Conservation (phyloP, 2,113 vertebrate species). For the Lampris megalopsis region DNA sequence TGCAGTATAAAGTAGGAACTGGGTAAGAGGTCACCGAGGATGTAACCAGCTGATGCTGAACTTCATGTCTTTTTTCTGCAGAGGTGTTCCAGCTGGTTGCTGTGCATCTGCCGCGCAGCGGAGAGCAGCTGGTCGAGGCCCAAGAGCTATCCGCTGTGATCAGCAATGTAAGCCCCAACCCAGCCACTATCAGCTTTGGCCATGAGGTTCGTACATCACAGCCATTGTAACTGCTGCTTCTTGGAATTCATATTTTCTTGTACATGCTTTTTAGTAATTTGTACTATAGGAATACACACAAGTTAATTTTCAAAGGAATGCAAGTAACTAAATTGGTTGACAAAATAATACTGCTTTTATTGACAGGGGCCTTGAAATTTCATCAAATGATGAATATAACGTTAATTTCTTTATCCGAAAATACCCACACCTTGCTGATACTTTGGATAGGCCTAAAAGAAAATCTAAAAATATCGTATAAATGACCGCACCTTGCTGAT, state of each 20-base stretch:
- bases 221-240: not conserved
- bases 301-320: no score
- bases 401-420: no score
- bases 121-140: conserved; percentile 84
- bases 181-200: conserved; percentile 83
- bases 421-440: no score
- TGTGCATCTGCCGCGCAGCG: conserved; percentile 83
- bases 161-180: conserved; percentile 78
- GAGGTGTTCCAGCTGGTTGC: conserved; percentile 89
- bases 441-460: not conserved
- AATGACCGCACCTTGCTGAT: no score
- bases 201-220: conserved; percentile 82
- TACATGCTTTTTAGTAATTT: no score
- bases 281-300: no score
- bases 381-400: no score
- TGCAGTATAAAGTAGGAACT: conserved; percentile 6
- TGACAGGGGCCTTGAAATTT: no score
- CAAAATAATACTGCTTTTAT: no score
- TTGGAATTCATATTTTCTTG: no score
- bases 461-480: not conserved
- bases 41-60: conserved; percentile 18
- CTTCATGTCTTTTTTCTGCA: conserved; percentile 54
- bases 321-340: no score
- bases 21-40: conserved; percentile 37
- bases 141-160: conserved; percentile 84